Evolutionary conservation across 2,113 vertebrate genomes (phyloP).

Genomic region (Macaca mulatta): DNA sequence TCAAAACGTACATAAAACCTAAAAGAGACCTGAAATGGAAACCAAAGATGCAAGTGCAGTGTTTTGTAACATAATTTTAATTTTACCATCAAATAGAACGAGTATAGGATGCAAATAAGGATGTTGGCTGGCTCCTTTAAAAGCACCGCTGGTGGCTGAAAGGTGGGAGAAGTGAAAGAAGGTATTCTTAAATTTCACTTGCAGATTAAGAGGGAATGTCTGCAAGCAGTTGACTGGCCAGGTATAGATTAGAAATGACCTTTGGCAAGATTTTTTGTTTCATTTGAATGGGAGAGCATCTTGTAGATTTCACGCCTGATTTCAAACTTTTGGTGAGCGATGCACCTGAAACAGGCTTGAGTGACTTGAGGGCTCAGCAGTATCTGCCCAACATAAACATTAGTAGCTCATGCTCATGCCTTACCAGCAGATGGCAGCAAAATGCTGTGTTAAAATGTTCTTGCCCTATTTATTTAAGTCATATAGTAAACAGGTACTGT

Average conservation of each 20-base stretch:
- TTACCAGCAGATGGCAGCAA: slow-evolving; percentile 86
- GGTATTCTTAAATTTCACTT: neutral
- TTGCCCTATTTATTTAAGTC: neutral
- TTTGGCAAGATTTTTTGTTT: neutral
- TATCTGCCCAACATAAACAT: neutral
- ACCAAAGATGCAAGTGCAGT: neutral
- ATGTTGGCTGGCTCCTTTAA: neutral
- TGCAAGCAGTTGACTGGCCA: neutral
- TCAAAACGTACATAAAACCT: neutral
- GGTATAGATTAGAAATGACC: neutral
- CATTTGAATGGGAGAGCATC: neutral
- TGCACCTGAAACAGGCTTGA: neutral
- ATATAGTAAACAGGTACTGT: neutral
- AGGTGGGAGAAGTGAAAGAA: neutral
- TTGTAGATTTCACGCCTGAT: neutral
- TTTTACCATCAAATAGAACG: neutral
- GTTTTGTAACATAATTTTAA: neutral
- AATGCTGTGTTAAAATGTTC: slow-evolving; percentile 32
- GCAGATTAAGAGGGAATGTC: neutral
- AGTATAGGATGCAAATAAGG: neutral
- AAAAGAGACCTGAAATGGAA: neutral
- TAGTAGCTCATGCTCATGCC: neutral
- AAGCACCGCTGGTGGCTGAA: neutral
- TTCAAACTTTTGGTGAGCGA: neutral
- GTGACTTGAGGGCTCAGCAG: neutral